Evolutionary conservation across 2,113 vertebrate species (phyloP).

Genomic region (Microcebus griseorufus): DNA sequence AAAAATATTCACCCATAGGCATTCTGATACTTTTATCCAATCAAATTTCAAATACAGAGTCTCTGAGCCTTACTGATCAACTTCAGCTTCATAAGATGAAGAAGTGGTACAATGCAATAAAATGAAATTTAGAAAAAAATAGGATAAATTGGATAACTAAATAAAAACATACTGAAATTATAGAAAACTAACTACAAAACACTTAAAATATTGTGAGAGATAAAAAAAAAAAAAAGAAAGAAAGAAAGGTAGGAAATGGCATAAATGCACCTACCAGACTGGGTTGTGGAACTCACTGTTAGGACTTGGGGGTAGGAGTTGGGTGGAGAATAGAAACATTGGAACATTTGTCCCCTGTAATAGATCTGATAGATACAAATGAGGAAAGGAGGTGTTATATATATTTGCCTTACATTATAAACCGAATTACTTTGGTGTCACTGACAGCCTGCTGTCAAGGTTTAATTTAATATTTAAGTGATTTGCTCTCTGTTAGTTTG

Average conservation of each 20-base stretch:
- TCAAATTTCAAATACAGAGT: neutral
- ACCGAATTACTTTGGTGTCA: neutral
- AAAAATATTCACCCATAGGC: neutral
- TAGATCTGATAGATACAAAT: neutral
- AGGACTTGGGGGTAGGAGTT: neutral
- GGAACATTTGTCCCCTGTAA: neutral
- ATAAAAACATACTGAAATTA: neutral
- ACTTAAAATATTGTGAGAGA: neutral
- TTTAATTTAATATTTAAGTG: slow-evolving; percentile 22
- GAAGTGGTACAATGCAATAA: neutral
- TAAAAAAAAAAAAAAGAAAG: neutral
- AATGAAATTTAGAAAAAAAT: neutral
- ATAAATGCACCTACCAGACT: neutral
- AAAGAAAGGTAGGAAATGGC: neutral
- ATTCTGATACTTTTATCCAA: neutral
- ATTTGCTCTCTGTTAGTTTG: neutral
- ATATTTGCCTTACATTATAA: neutral
- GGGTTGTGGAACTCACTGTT: neutral
- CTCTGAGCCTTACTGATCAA: neutral
- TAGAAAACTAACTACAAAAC: neutral
- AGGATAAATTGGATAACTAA: neutral
- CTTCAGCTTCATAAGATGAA: neutral
- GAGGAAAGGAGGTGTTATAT: neutral
- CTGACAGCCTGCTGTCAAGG: neutral
- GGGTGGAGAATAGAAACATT: neutral